Conservation (phyloP, 1,140 invertebrate genomes). For the Cyclina sinensis region DNA sequence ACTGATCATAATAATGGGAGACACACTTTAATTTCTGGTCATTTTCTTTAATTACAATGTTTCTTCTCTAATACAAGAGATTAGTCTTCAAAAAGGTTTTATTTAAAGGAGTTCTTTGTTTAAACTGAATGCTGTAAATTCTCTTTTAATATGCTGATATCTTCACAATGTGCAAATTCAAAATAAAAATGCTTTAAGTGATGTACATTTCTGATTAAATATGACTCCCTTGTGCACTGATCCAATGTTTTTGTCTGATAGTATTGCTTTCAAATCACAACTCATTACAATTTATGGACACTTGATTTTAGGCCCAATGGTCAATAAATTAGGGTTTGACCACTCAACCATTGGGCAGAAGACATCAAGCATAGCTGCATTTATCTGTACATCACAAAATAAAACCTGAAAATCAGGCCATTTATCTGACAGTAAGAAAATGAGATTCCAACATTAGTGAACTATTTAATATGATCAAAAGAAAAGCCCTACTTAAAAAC, state of each 20-base stretch:
- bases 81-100: too few relatives aligned
- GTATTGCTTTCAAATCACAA: constrained; percentile 37
- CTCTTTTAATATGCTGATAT: constrained; percentile 6
- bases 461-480: constrained; percentile 2
- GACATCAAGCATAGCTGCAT: constrained; percentile 21
- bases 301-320: constrained; percentile 28
- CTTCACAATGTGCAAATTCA: too few relatives aligned
- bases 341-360: constrained; percentile 22
- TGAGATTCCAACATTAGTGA: constrained; percentile 25
- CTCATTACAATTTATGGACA: constrained; percentile 52
- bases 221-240: neutral
- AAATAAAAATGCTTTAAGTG: too few relatives aligned
- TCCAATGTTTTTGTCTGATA: constrained; percentile 1
- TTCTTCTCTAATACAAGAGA: too few relatives aligned
- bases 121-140: constrained; percentile 35
- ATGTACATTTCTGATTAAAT: too few relatives aligned
- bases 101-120: constrained; percentile 14
- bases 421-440: constrained; percentile 36
- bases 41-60: neutral
- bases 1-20: neutral
- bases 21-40: neutral
- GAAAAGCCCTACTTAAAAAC: neutral
- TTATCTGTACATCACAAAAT: constrained; percentile 48
- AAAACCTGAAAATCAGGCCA: constrained; percentile 14
- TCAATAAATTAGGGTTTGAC: constrained; percentile 37